Evolutionary conservation across 2,888 invertebrate species (phyloP), one percentile per base, ranked within the genome.

Genomic region (Tipula confusa): DNA sequence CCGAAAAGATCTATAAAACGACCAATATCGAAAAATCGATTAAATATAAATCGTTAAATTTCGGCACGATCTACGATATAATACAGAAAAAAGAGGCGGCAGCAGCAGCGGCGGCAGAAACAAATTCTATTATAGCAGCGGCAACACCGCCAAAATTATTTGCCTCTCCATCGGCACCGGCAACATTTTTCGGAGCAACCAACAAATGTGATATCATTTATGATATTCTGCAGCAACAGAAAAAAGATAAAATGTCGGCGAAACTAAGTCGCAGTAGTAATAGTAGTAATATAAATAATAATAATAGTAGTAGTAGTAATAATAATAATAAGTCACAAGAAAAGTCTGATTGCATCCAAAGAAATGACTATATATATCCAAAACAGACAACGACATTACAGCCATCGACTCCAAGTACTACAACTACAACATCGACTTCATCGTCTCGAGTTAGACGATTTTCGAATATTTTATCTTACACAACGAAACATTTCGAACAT

Each of bases 191-290:
- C 13, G 81, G 48, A 38, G 48, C 82, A 29, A 83, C 84, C 81
- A 86, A 86, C 86, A 89, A 88, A 85, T 89, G 89, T 86, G 89
- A 88, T 85, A 89, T 89, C 79, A 89, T 90, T 86, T 89, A 90
- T 86, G 89, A 90, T 85, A 89, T 89, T 83, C 86, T 90, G 85
- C 88, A 89, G 86, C 82, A 84, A 24, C 48, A 83, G 31, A 83
- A 84, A 79, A 83, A 84, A 82, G 83, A 84, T 24, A 83, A 83
- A 36, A 82, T 64, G 24, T 24, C 9, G 24, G 18, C 24, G 24
- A 64, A 64, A 24, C 4, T 64, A 24, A 9, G 64, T 24, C 64
- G 64, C 9, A 80, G 13, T 29, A 80, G 31, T 15, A 80, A 29
- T 29, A 79, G 28, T 79, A 79, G 13, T 28, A 79, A n/a, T 18